Conservation (phyloP, 1,140 invertebrate species). For the Colletes latitarsis region DNA sequence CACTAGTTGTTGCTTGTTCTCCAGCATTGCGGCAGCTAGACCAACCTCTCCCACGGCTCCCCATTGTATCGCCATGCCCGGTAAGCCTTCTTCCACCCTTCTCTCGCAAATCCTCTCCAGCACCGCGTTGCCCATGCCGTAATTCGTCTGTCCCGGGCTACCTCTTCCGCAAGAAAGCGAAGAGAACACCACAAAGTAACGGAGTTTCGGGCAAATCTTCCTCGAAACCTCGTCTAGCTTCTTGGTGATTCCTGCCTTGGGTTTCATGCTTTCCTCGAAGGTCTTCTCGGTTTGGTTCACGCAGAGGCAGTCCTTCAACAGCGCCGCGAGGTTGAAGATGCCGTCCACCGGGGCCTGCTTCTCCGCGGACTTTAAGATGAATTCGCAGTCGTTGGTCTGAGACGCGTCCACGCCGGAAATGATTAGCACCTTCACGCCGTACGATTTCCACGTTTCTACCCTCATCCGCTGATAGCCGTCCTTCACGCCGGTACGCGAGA, state of each 20-base stretch:
- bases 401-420: constrained; percentile 80
- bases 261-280: constrained; percentile 78
- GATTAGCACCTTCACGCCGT: constrained; percentile 81
- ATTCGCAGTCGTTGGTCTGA: constrained; percentile 79
- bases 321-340: constrained; percentile 91
- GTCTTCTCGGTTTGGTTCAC: constrained; percentile 81
- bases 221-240: constrained; percentile 81
- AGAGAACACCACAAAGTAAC: constrained; percentile 87
- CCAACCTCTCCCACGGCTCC: constrained; percentile 83
- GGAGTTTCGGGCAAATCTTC: constrained; percentile 79
- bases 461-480: constrained; percentile 86
- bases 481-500: constrained; percentile 85
- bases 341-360: constrained; percentile 85
- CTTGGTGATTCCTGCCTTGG: constrained; percentile 81
- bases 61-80: constrained; percentile 84
- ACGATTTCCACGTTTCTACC: constrained; percentile 81
- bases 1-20: constrained; percentile 83
- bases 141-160: constrained; percentile 90
- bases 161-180: constrained; percentile 89
- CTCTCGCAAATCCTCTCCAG: constrained; percentile 84
- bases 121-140: constrained; percentile 85
- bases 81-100: constrained; percentile 79
- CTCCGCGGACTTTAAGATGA: constrained; percentile 83
- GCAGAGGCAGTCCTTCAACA: constrained; percentile 81
- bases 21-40: constrained; percentile 84